phyloP scores from a whole-genome alignment of 2,797 vertebrate genomes.

The Phalloptychus januarius region DNA sequence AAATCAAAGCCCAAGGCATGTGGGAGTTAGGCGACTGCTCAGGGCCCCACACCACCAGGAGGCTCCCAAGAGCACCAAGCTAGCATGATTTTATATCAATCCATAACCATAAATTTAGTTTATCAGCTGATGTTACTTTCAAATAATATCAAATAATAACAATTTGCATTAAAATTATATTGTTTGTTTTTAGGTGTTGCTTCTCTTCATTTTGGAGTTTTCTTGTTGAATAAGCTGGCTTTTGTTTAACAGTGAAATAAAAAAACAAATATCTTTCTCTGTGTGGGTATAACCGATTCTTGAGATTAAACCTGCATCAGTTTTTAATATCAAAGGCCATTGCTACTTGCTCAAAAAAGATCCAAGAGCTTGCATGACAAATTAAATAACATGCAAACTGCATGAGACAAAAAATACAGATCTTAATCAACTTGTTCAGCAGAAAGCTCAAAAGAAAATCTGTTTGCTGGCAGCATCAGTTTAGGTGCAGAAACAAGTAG shows the following conservation, averaged over 20 bases:
- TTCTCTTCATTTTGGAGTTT: not conserved
- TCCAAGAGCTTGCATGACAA: not conserved
- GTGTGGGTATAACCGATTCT: not conserved
- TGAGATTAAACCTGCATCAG: not conserved
- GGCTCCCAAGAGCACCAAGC: too few relatives aligned
- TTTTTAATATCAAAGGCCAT: not conserved
- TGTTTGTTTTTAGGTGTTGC: not conserved
- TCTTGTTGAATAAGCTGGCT: not conserved
- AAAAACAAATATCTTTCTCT: not conserved
- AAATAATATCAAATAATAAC: too few relatives aligned
- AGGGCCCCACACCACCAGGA: too few relatives aligned
- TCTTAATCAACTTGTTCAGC: not conserved
- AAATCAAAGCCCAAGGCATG: not conserved
- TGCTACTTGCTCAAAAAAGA: not conserved
- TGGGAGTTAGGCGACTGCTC: too few relatives aligned
- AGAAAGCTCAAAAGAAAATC: not conserved
- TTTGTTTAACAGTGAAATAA: not conserved
- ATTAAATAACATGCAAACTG: not conserved
- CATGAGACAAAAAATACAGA: not conserved
- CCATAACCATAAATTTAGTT: too few relatives aligned
- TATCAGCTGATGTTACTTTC: not conserved
- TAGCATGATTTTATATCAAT: too few relatives aligned
- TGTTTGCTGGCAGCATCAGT: not conserved
- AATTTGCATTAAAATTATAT: not conserved
- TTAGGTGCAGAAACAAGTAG: not conserved